Conservation (phyloP, 2,113 vertebrate genomes). For the Beaufortia kweichowensis region DNA sequence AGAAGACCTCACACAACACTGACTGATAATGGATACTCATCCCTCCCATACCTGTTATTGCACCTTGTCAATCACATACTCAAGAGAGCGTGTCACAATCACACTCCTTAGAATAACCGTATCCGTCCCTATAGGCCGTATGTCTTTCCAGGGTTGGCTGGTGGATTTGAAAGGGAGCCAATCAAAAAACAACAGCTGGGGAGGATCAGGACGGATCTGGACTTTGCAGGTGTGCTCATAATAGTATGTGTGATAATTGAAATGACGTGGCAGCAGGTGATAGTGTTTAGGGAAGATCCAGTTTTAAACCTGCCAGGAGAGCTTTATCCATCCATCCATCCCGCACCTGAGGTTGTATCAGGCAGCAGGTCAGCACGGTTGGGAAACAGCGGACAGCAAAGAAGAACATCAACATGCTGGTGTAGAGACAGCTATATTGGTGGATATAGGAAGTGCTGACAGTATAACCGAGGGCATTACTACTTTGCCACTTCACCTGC, state of each 20-base stretch:
- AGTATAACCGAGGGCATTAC: not conserved
- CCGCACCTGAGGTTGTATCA: no score
- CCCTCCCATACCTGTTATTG: not conserved
- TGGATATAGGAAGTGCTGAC: not conserved
- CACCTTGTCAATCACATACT: constrained; percentile 31
- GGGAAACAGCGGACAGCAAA: not conserved
- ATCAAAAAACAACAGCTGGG: not conserved
- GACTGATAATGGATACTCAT: constrained; percentile 23
- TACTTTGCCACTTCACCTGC: no score
- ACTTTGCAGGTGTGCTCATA: not conserved
- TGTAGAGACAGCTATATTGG: not conserved
- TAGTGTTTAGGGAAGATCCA: constrained; percentile 10
- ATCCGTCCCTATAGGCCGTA: not conserved
- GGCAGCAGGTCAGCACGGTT: constrained; percentile 18
- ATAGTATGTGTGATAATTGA: not conserved
- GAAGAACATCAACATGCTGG: not conserved
- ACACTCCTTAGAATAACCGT: constrained; percentile 27
- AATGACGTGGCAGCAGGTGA: constrained; percentile 7
- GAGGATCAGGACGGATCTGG: not conserved
- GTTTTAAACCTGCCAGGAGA: constrained; percentile 15
- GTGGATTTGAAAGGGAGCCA: not conserved
- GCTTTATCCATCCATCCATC: not conserved
- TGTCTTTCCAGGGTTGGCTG: not conserved
- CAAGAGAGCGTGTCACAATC: not conserved
- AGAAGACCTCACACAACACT: constrained; percentile 11